Percentiles rank a stretch among this genome's conserved stretches.
These are phyloP conservation scores for Parazoanthus darwini DNA, from an alignment of 92 coral and sea anemone species.

Conservation along the genomic window DNA sequence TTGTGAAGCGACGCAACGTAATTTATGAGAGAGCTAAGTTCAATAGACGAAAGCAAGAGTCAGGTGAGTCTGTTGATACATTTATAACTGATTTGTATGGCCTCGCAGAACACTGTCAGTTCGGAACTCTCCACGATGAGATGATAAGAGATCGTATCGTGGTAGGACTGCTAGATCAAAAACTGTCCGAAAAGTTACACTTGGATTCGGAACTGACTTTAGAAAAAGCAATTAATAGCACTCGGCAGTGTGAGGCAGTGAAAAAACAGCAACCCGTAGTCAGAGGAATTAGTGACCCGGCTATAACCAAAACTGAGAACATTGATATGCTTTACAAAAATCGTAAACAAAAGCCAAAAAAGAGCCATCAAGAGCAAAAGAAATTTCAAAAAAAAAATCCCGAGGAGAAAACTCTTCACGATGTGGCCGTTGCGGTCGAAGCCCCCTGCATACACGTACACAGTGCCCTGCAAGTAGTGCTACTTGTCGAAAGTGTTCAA, in stretches of 20 bases:
- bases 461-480: slow-evolving; percentile 51
- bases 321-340: slow-evolving; percentile 10
- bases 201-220: too few relatives aligned
- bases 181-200: neutral
- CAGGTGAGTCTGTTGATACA: too few relatives aligned
- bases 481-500: slow-evolving; percentile 49
- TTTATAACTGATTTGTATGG: too few relatives aligned
- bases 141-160: slow-evolving; percentile 28
- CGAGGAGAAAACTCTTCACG: too few relatives aligned
- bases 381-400: slow-evolving; percentile 16
- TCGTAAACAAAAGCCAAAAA: slow-evolving; percentile 18
- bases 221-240: too few relatives aligned
- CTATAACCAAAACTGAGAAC: slow-evolving; percentile 18
- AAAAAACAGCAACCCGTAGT: slow-evolving; percentile 50
- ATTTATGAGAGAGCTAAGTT: too few relatives aligned
- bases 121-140: too few relatives aligned
- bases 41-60: too few relatives aligned
- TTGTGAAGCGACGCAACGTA: too few relatives aligned
- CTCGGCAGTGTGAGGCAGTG: slow-evolving; percentile 48
- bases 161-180: slow-evolving; percentile 37
- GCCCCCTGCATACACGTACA: slow-evolving; percentile 22
- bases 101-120: too few relatives aligned
- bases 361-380: slow-evolving; percentile 9
- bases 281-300: slow-evolving; percentile 26
- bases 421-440: slow-evolving; percentile 10